Conservation (phyloP, 2,113 vertebrate genomes). For the Malurus alboscapulatus region DNA sequence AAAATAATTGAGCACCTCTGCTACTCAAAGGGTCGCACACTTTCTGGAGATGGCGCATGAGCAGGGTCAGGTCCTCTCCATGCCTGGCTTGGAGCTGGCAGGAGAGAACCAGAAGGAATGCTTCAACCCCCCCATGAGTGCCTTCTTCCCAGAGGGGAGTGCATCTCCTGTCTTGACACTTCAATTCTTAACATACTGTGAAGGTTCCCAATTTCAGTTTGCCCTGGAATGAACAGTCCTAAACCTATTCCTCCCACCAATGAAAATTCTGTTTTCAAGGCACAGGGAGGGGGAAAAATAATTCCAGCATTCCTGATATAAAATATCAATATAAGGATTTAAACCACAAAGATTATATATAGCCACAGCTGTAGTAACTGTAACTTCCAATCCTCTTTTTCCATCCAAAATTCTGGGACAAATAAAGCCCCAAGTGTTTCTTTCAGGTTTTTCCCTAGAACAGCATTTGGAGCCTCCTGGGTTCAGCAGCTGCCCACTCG, state of each 20-base stretch:
- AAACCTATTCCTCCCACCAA: neutral
- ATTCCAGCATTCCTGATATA: neutral
- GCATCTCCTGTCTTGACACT: accelerated
- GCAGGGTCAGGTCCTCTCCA: neutral
- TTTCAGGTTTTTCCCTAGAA: neutral
- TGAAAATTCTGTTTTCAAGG: neutral
- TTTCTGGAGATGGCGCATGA: neutral
- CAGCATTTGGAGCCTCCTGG: neutral
- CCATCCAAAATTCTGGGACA: neutral
- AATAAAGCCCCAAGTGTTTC: neutral
- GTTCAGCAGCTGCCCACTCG: neutral
- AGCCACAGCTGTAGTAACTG: neutral
- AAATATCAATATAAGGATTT: neutral
- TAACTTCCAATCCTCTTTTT: neutral
- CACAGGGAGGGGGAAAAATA: accelerated
- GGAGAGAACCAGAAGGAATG: neutral
- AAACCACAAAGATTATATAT: neutral
- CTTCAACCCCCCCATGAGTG: accelerated
- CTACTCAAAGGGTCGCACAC: accelerated
- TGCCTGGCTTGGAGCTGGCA: neutral
- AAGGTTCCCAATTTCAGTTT: neutral
- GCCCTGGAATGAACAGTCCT: neutral
- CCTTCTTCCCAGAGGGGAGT: neutral
- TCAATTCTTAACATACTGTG: neutral
- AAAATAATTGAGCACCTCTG: neutral